Percentiles rank a stretch among this genome's conserved stretches.
Evolutionary conservation across 64 coral and sea anemone species (phyloP).

Genomic region (Montipora sp.): DNA sequence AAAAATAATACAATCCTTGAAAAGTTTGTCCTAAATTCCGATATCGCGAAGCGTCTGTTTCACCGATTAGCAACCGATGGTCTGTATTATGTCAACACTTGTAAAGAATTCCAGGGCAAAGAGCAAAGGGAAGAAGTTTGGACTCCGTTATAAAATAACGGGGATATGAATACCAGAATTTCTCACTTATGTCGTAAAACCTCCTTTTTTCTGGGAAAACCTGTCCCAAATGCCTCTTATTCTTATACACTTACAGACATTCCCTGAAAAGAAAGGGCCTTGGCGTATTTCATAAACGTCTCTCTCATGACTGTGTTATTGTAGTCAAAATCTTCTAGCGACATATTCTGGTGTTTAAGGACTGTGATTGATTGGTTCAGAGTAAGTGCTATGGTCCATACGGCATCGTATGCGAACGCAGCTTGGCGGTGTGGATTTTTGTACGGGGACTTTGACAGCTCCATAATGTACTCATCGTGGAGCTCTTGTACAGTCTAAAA

Average conservation of each 20-base stretch:
- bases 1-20: too few relatives aligned
- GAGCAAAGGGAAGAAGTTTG: too few relatives aligned
- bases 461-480: slow-evolving; percentile 19
- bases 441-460: slow-evolving; percentile 44
- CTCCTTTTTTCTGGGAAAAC: too few relatives aligned
- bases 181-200: too few relatives aligned
- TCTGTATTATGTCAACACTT: too few relatives aligned
- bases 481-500: slow-evolving; percentile 63
- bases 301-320: slow-evolving; percentile 63
- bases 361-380: slow-evolving; percentile 50
- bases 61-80: too few relatives aligned
- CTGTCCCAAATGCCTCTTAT: not conserved
- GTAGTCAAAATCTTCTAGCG: slow-evolving; percentile 71
- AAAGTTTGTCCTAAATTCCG: too few relatives aligned
- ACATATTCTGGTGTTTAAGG: slow-evolving; percentile 53
- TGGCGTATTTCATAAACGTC: slow-evolving; percentile 66
- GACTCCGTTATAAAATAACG: too few relatives aligned
- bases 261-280: slow-evolving; percentile 52
- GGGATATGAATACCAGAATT: too few relatives aligned
- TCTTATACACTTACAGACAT: slow-evolving; percentile 69
- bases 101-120: too few relatives aligned
- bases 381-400: slow-evolving; percentile 66
- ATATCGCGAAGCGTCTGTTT: too few relatives aligned
- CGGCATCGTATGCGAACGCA: slow-evolving; percentile 76
- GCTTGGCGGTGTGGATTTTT: slow-evolving; percentile 39